Conservation (phyloP, 2,797 vertebrate genomes). For the Protonibea diacanthus region DNA sequence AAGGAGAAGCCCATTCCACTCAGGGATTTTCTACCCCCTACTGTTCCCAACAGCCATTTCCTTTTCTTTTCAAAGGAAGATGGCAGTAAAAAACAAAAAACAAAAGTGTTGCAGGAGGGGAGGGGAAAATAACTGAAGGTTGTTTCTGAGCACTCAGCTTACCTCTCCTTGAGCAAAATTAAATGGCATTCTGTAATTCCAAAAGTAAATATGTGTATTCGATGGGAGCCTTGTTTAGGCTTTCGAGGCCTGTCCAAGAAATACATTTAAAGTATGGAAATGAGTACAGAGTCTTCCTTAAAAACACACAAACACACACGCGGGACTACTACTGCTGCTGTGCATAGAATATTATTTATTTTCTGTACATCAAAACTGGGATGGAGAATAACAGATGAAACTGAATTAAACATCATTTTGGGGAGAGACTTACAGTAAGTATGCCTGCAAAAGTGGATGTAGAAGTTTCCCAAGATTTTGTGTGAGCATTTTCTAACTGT, state of each 20-base stretch:
- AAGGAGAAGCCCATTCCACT: constrained; percentile 48
- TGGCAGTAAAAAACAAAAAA: constrained; percentile 25
- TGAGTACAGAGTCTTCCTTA: constrained; percentile 34
- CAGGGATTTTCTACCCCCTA: constrained; percentile 35
- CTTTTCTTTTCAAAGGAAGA: constrained; percentile 28
- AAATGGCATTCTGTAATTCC: constrained; percentile 48
- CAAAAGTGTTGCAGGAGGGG: constrained; percentile 13
- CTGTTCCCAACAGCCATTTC: constrained; percentile 36
- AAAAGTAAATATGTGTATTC: constrained; percentile 55
- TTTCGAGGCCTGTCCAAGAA: constrained; percentile 38
- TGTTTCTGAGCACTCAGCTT: constrained; percentile 40
- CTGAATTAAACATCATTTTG: constrained; percentile 65
- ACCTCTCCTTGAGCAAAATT: constrained; percentile 16
- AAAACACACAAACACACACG: constrained; percentile 25
- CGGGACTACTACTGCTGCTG: not conserved
- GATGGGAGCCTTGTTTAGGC: constrained; percentile 16
- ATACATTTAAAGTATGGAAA: constrained; percentile 41
- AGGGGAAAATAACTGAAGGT: constrained; percentile 38
- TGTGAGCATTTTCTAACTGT: constrained; percentile 13
- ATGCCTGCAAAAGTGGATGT: constrained; percentile 17
- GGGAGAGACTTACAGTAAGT: constrained; percentile 4
- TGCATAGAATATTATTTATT: constrained; percentile 41
- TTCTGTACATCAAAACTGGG: constrained; percentile 37
- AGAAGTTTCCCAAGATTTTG: constrained; percentile 40
- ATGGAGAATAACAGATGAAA: constrained; percentile 48